These are phyloP conservation scores for Tortricodes alternella DNA, from an alignment of 2,888 invertebrate species.

Conservation along the genomic window DNA sequence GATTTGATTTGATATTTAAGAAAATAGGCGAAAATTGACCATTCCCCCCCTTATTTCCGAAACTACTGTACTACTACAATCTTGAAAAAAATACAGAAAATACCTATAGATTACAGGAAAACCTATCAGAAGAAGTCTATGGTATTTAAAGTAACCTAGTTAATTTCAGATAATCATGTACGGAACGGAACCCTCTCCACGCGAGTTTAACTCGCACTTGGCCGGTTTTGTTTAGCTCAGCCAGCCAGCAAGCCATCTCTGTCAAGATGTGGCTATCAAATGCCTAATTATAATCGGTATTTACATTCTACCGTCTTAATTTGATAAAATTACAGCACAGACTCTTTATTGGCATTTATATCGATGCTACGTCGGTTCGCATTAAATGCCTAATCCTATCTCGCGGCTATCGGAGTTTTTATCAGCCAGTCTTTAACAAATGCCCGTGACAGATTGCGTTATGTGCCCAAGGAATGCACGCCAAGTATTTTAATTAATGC, in stretches of 20 bases:
- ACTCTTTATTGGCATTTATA: slow-evolving; percentile 9
- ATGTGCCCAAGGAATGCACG: slow-evolving; percentile 33
- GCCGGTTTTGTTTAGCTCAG: too few species aligned
- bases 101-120: too few species aligned
- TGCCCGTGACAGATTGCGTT: slow-evolving; percentile 32
- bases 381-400: slow-evolving; percentile 23
- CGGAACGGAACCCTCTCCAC: too few species aligned
- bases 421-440: slow-evolving; percentile 36
- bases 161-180: too few species aligned
- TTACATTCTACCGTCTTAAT: slow-evolving; percentile 2
- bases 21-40: too few species aligned
- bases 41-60: too few species aligned
- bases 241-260: not conserved
- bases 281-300: not conserved
- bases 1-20: too few species aligned
- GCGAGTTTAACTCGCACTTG: too few species aligned
- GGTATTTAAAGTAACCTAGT: too few species aligned
- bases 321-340: not conserved
- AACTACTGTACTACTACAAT: too few species aligned
- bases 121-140: too few species aligned
- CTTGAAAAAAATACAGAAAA: too few species aligned
- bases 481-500: slow-evolving; percentile 73
- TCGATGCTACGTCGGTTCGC: slow-evolving; percentile 16
- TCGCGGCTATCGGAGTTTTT: slow-evolving; percentile 35
- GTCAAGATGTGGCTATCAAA: not conserved